A percentile compares a stretch with the other conserved stretches of the same genome.
Conservation (phyloP, 1,140 invertebrate genomes). For the Diachasma alloeum region DNA sequence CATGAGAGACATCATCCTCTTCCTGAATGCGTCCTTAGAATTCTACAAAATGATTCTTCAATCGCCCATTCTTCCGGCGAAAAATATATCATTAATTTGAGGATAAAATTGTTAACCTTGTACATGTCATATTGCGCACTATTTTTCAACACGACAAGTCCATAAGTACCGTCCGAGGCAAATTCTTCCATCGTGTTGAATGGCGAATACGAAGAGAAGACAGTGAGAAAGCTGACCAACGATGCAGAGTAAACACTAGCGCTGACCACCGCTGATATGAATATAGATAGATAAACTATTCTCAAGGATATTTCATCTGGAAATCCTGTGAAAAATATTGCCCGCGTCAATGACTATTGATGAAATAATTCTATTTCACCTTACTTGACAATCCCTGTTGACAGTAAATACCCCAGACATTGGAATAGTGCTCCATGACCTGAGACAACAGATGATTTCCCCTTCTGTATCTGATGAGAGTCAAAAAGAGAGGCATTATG, state of each 20-base stretch:
- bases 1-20: not conserved
- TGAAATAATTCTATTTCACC: not conserved
- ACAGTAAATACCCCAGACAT: constrained; percentile 45
- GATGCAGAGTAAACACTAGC: constrained; percentile 37
- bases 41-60: too few relatives aligned
- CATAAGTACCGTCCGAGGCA: constrained; percentile 33
- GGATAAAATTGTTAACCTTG: not conserved
- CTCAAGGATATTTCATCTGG: constrained; percentile 31
- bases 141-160: constrained; percentile 22
- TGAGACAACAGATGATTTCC: constrained; percentile 16
- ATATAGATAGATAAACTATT: constrained; percentile 37
- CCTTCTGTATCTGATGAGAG: constrained; percentile 33
- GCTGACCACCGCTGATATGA: constrained; percentile 18
- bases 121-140: constrained; percentile 20
- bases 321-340: constrained; percentile 6
- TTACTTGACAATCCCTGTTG: not conserved
- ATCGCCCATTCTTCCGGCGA: too few relatives aligned
- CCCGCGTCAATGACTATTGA: not conserved
- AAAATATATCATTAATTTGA: too few relatives aligned
- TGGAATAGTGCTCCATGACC: constrained; percentile 36
- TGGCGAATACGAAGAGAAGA: constrained; percentile 11
- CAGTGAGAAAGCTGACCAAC: constrained; percentile 36
- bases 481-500: constrained; percentile 32
- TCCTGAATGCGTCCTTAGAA: too few relatives aligned
- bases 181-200: constrained; percentile 38